A percentile compares a stretch with the other conserved stretches of the same genome.
Conservation (phyloP, 1,140 invertebrate species). For the Hylaeus anthracinus region DNA sequence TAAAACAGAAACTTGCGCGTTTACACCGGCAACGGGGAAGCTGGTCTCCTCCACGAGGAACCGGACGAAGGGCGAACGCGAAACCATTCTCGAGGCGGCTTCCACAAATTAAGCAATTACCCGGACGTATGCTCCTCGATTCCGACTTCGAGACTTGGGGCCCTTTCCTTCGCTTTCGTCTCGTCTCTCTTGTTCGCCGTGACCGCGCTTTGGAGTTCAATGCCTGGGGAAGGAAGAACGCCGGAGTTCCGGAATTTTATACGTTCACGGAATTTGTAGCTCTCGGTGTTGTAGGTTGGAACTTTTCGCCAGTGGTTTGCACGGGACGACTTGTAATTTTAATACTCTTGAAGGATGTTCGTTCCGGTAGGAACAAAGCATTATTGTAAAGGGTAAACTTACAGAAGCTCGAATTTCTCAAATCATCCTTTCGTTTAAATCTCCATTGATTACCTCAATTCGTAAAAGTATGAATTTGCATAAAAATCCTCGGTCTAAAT, state of each 20-base stretch:
- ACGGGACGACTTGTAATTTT: too few species aligned
- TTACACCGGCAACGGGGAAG: constrained; percentile 36
- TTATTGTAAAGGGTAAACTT: too few species aligned
- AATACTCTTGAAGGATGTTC: too few species aligned
- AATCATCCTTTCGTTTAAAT: too few species aligned
- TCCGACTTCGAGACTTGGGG: constrained; percentile 30
- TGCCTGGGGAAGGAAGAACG: not conserved
- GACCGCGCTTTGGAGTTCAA: not conserved
- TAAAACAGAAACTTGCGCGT: constrained; percentile 57
- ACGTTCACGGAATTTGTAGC: not conserved
- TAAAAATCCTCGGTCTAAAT: too few species aligned
- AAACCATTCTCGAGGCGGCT: constrained; percentile 54
- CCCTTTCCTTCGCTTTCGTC: not conserved
- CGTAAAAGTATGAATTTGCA: too few species aligned
- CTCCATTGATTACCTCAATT: too few species aligned
- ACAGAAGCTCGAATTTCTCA: too few species aligned
- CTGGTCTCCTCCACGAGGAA: not conserved
- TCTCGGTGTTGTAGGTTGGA: too few species aligned
- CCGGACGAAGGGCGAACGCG: constrained; percentile 36
- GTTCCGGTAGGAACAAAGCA: too few species aligned
- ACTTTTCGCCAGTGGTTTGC: too few species aligned
- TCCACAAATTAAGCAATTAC: constrained; percentile 81
- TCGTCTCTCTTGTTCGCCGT: not conserved
- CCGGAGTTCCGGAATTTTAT: not conserved
- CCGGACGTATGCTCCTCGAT: constrained; percentile 65